Conservation (phyloP, 2,113 vertebrate genomes). For the Galeopterus variegatus region DNA sequence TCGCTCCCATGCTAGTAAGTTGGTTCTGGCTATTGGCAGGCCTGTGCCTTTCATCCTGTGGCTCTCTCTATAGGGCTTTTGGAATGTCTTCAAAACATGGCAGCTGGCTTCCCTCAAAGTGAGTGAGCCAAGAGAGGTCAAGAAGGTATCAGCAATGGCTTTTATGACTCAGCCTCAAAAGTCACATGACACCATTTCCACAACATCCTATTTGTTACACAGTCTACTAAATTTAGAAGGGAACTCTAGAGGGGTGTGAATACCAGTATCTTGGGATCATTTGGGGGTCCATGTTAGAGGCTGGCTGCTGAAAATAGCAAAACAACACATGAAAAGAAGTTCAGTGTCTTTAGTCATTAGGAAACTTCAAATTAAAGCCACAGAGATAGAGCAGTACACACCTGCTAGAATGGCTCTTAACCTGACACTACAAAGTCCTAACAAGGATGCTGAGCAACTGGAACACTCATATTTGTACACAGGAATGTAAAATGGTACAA, state of each 20-base stretch:
- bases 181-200: not conserved
- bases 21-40: not conserved
- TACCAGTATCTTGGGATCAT: not conserved
- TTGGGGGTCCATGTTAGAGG: not conserved
- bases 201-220: not conserved
- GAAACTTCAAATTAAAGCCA: not conserved
- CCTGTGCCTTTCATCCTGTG: not conserved
- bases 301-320: not conserved
- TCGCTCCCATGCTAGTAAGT: not conserved
- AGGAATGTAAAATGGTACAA: not conserved
- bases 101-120: slow-evolving; percentile 29
- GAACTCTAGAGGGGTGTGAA: not conserved
- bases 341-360: not conserved
- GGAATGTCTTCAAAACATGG: not conserved
- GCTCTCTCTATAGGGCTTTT: not conserved
- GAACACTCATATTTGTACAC: not conserved
- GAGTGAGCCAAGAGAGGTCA: not conserved
- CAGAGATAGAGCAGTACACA: not conserved
- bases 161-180: not conserved
- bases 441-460: not conserved
- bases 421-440: not conserved
- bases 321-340: not conserved
- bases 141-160: not conserved
- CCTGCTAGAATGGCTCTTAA: not conserved
- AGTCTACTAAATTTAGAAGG: not conserved